A percentile compares a stretch with the other conserved stretches of the same genome.
These are phyloP conservation scores for Anoura caudifer DNA, from an alignment of 2,113 vertebrate species.

Conservation along the genomic window DNA sequence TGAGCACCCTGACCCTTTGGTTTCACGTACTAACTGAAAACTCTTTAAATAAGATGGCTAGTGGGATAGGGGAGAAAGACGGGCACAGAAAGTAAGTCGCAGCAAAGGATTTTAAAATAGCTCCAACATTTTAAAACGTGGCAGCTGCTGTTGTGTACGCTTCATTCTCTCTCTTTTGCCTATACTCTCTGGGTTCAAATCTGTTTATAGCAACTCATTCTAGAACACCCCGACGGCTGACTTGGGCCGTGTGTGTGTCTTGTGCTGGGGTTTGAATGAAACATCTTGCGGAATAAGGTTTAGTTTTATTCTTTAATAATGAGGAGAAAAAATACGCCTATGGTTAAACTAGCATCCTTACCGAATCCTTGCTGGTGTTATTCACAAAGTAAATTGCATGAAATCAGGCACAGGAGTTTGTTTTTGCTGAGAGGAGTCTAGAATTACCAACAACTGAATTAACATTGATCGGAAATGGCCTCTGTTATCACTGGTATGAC, in stretches of 20 bases:
- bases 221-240: background rate
- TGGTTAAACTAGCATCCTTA: background rate
- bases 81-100: background rate
- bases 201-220: slow-evolving; percentile 10
- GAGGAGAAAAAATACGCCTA: background rate
- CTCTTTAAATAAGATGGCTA: background rate
- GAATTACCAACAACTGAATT: background rate
- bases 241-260: slow-evolving; percentile 22
- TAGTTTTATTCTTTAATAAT: background rate
- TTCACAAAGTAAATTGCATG: background rate
- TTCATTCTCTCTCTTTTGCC: slow-evolving; percentile 23
- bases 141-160: background rate
- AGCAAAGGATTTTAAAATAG: slow-evolving; percentile 44
- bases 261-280: slow-evolving; percentile 14
- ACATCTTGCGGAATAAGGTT: slow-evolving; percentile 2
- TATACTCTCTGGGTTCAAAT: background rate
- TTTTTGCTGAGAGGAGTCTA: background rate
- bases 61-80: background rate
- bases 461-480: background rate
- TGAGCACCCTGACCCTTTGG: background rate
- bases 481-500: background rate
- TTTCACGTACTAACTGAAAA: background rate
- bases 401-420: background rate
- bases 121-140: slow-evolving; percentile 42
- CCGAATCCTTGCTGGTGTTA: background rate